Base-by-base conservation (phyloP, 2,113 vertebrate genomes). In the Chascanopsetta lugubris region DNA sequence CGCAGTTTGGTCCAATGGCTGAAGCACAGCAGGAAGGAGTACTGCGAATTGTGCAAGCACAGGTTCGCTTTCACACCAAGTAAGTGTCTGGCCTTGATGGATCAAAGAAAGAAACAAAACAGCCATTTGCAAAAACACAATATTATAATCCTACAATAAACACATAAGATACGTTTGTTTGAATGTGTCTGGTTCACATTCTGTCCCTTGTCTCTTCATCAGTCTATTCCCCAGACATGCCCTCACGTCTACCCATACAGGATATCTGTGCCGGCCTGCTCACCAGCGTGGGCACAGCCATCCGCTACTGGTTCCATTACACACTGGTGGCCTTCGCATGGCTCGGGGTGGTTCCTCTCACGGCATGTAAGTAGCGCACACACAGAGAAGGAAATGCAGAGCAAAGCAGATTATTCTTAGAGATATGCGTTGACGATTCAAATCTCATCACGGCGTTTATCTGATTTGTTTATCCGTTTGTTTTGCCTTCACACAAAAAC, bases 21-120 rank as follows among this genome's bases (percentile, higher is more conserved):
- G 92, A 99, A 99, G 90, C 97, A 99, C 89, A 99, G 97, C 95
- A 95, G 97, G 89, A 99, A 99, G 93, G 97, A 99, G 91, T 99
- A 99, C 89, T 99, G 97, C 92, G 97, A 99, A 95, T 93, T 99
- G 93, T 99, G 97, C 96, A 99, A 99, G 90, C 97, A 99, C 93
- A 94, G 97, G 94, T 99, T 99, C 93, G 97, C 97, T 90, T 99
- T 99, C 90, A 99, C 97, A 79, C 97, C 97, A 94, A 99, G 97
- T 99, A 95, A 98, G 97, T 92, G 57, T 25, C 34, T 64, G 22
- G n/a, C 54, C 21, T 62, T 38, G 26, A 64, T 45, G 10, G 17
- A 50, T 63, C 15, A 20, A 17, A 6, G n/a, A 38, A 38, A 38
- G 6, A 1, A 17, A n/a, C 2, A 7, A n/a, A n/a, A n/a, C 17